Base-by-base conservation (phyloP, 2,797 vertebrate species). In the Cyclura pinguis region DNA sequence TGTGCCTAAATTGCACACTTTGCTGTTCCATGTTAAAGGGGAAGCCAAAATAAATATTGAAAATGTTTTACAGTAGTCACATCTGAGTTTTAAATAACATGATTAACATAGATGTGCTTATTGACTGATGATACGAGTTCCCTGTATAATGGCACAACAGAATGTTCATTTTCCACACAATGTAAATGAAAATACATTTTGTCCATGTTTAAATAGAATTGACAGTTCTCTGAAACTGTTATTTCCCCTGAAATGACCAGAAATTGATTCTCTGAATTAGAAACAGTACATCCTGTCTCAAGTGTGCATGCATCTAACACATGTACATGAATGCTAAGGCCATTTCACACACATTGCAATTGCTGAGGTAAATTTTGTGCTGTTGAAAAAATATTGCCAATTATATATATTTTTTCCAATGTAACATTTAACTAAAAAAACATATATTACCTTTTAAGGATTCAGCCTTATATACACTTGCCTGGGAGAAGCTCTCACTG, bases 11-110 rank as follows among this genome's bases (percentile, higher is more conserved):
- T 35, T 12, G 6, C 84, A 74, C 47, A 74, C 10, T 52, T 73
- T 57, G n/a, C 3, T 35, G 42, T 57, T 22, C 59, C 47, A 32
- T 76, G 29, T 74, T 80, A 84, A 78, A 78, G 18, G 29, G 22
- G 22, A 84, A 91, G 47, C 14, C 50, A n/a, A 84, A 88, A 83
- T 47, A 82, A 76, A 82, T 42, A 38, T 6, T 82, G 57, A 76
- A 82, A 87, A 91, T 69, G 10, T 38, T 76, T 78, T 29, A 29
- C 42, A 16, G 38, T 22, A 29, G 67, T 76, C 50, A 18, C 32
- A 55, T 20, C 35, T 67, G 18, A 9, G 47, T 27, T 62, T 62
- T 82, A 73, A 73, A 73, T 35, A 29, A 32, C 32, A 81, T 20
- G 20, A 69, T 32, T 42, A 24, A 64, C 52, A 73, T 59, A 50